Base-by-base conservation (phyloP, 2,113 vertebrate species). In the Urocynchramus pylzowi region DNA sequence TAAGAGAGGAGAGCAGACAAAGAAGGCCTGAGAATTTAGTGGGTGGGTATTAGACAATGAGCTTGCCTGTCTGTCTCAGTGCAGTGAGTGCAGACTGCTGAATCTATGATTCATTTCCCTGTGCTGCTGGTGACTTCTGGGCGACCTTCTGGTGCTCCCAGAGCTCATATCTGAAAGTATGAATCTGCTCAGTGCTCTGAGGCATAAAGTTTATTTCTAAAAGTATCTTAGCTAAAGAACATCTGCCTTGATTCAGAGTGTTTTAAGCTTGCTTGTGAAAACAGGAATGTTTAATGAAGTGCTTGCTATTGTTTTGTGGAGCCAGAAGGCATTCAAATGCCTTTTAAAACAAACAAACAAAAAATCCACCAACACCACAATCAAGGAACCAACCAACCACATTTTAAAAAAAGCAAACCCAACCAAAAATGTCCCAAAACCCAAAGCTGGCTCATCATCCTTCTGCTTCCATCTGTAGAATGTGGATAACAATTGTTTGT, bases 61-160 rank as follows among this genome's bases (percentile, higher is more conserved):
- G 28, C 11, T 41, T 54, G 6, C 7, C 42, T 49, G 22, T 33
- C 26, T 47, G 16, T 47, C 37, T 50, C 27, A 30, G 30, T 0
- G 1, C 18, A 2, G 7, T 1, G 45, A 7, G 30, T 22, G 35
- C 41, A 71, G 42, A 10, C 9, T 45, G 37, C 7, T 13, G 10
- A n/a, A 37, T 47, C 11, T 37, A 1, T 17, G 16, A 13, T 18
- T 83, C 44, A 7, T 37, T 52, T 56, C 10, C 15, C 24, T 74
- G 16, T 33, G 76, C 33, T 56, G 41, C 41, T 74, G 35, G 8
- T 6, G 45, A 13, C 44, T 65, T 42, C 41, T 47, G 65, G 28
- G 10, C 1, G 4, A 78, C 23, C 33, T 92, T 35, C 28, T 75
- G 42, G 4, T 78, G 30, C 27, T 84, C 16, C 41, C 21, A 12